Percentiles rank a stretch among this genome's conserved stretches.
These are phyloP conservation scores for Ranitomeya imitator DNA, from an alignment of 2,113 vertebrate genomes.

Conservation along the genomic window DNA sequence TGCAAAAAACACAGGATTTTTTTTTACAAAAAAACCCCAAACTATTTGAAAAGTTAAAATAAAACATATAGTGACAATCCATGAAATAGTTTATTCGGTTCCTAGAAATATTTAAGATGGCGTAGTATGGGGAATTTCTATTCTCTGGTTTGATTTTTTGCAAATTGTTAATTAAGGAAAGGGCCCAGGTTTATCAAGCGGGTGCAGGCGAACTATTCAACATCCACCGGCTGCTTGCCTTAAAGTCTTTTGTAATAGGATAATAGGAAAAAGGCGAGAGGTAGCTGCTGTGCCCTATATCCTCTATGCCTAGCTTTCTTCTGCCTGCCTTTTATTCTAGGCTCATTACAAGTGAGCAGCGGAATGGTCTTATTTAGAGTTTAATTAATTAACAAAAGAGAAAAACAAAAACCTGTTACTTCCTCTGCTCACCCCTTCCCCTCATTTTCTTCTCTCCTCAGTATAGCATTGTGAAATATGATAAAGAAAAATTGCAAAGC, in stretches of 20 bases:
- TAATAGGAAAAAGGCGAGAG: background rate
- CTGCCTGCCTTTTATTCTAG: slow-evolving; percentile 35
- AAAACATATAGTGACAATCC: background rate
- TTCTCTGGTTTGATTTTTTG: background rate
- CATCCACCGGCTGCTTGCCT: background rate
- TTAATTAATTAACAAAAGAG: slow-evolving; percentile 55
- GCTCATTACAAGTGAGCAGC: slow-evolving; percentile 49
- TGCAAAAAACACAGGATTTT: background rate
- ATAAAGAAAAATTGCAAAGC: slow-evolving; percentile 47
- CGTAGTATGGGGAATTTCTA: background rate
- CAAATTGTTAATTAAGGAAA: background rate
- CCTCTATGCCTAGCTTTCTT: background rate
- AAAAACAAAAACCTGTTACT: slow-evolving; percentile 52
- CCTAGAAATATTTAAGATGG: background rate
- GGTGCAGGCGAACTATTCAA: slow-evolving; percentile 24
- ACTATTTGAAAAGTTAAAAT: background rate
- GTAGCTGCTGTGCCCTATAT: background rate
- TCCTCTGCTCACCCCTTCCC: slow-evolving; percentile 12
- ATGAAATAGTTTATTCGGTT: background rate
- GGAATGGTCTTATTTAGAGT: slow-evolving; percentile 26
- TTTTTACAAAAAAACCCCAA: background rate
- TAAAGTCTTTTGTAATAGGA: slow-evolving; percentile 12
- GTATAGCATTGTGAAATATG: slow-evolving; percentile 50
- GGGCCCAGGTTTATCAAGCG: slow-evolving; percentile 21
- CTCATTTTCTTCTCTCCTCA: background rate